phyloP scores from a whole-genome alignment of 2,113 vertebrate species.

The Gymnobelideus leadbeateri region DNA sequence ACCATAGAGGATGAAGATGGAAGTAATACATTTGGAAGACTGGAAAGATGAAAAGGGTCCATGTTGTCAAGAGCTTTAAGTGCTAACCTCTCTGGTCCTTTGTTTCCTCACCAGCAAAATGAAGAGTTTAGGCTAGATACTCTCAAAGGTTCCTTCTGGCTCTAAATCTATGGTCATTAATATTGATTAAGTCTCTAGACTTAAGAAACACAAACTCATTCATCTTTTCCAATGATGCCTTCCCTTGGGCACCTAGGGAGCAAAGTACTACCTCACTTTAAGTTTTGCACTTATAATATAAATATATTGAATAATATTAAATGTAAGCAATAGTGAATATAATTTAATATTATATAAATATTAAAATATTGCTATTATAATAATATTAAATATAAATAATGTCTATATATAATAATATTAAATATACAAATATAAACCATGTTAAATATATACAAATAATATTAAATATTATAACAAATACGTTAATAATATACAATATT shows the following conservation, averaged over 20 bases:
- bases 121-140: not conserved
- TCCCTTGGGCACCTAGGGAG: not conserved
- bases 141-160: not conserved
- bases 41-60: not conserved
- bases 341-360: not conserved
- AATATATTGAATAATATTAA: not conserved
- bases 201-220: not conserved
- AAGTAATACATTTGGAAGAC: not conserved
- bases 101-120: not conserved
- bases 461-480: no score
- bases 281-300: not conserved
- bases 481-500: no score
- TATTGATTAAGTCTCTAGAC: not conserved
- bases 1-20: not conserved
- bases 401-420: no score
- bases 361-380: no score
- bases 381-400: no score
- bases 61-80: not conserved
- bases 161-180: not conserved
- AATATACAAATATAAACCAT: no score
- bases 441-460: no score
- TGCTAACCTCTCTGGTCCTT: not conserved
- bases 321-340: not conserved
- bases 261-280: not conserved
- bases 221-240: not conserved